These are phyloP conservation scores for Pelecanoides urinatrix DNA, from an alignment of 2,113 vertebrate genomes.

Conservation along the genomic window DNA sequence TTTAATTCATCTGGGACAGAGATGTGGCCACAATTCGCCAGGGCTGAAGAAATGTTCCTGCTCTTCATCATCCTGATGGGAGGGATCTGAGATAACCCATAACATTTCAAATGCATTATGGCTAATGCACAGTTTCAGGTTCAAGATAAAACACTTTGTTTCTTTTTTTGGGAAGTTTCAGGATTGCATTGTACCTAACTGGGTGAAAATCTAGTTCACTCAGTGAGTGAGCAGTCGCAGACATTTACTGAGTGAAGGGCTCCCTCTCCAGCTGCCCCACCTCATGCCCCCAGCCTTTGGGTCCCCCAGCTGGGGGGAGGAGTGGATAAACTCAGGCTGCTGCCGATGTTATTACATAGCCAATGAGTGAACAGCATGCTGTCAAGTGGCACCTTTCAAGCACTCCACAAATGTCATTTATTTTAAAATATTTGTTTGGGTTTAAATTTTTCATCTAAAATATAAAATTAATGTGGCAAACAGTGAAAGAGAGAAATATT, in stretches of 20 bases:
- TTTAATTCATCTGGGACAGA: background rate
- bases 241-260: background rate
- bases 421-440: slow-evolving; percentile 8
- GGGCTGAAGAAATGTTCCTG: background rate
- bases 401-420: background rate
- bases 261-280: background rate
- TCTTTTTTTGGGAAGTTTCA: background rate
- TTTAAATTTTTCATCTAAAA: slow-evolving; percentile 36
- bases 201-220: background rate
- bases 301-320: background rate
- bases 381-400: background rate
- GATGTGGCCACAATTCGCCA: background rate
- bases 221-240: background rate
- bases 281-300: background rate
- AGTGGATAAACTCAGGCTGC: background rate
- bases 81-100: background rate
- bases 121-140: background rate
- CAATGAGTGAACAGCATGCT: background rate
- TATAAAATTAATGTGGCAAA: slow-evolving; percentile 35
- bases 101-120: background rate
- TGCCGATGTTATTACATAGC: background rate
- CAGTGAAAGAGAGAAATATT: background rate
- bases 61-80: background rate
- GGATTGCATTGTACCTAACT: background rate
- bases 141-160: background rate